Conservation (phyloP, 2,797 vertebrate species). For the Fistularia tabacaria region DNA sequence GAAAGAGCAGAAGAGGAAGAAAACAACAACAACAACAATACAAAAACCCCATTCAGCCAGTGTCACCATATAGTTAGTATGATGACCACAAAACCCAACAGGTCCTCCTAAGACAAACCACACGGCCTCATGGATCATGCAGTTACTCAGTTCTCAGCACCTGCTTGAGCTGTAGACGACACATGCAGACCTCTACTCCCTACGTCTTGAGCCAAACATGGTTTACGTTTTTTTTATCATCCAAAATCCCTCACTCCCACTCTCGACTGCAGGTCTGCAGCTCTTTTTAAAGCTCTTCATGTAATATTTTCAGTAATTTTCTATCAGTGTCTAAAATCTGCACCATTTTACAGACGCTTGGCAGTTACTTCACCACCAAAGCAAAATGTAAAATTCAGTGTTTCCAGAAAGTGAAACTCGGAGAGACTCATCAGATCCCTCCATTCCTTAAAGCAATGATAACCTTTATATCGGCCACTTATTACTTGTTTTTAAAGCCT, state of each 20-base stretch:
- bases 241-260: constrained; percentile 34
- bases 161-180: constrained; percentile 48
- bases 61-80: constrained; percentile 36
- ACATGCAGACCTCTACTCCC: constrained; percentile 36
- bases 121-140: constrained; percentile 44
- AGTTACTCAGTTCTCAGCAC: constrained; percentile 51
- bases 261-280: constrained; percentile 51
- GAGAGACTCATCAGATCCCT: constrained; percentile 53
- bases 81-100: constrained; percentile 22
- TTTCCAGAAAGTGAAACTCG: constrained; percentile 72
- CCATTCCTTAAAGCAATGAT: constrained; percentile 76
- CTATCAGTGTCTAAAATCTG: constrained; percentile 61
- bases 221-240: constrained; percentile 42
- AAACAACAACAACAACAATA: constrained; percentile 35
- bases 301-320: constrained; percentile 56
- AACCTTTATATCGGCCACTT: constrained; percentile 77
- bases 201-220: constrained; percentile 35
- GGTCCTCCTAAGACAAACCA: constrained; percentile 29
- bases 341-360: constrained; percentile 58
- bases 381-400: constrained; percentile 69
- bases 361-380: constrained; percentile 40
- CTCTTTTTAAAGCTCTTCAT: constrained; percentile 71
- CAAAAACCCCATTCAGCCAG: constrained; percentile 45
- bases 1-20: constrained; percentile 49
- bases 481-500: constrained; percentile 83